phyloP scores from a whole-genome alignment of 2,797 vertebrate genomes.

The Gila robusta region DNA sequence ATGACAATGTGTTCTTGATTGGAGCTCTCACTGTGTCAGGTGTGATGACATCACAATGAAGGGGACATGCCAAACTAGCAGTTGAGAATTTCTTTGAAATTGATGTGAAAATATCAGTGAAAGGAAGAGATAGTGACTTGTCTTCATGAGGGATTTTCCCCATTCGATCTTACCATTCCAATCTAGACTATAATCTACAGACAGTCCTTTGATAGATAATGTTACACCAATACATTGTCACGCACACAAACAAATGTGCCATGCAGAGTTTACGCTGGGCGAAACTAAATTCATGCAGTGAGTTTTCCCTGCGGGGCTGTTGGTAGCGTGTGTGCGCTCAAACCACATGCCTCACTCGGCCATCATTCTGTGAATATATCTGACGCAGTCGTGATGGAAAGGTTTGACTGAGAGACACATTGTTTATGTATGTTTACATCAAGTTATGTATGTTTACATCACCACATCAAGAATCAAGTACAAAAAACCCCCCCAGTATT shows the following conservation, averaged over 20 bases:
- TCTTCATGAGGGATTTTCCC: background rate
- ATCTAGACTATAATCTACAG: background rate
- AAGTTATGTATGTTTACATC: background rate
- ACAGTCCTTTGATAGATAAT: background rate
- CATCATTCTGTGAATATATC: background rate
- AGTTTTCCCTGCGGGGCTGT: constrained; percentile 13
- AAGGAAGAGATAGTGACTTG: background rate
- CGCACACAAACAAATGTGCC: constrained; percentile 17
- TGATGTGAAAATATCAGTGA: background rate
- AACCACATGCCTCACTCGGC: background rate
- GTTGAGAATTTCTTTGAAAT: background rate
- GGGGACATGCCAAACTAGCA: background rate
- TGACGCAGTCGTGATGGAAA: background rate
- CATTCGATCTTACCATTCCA: background rate
- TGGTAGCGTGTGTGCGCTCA: background rate
- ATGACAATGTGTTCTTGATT: background rate
- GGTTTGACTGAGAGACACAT: background rate
- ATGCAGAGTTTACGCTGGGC: background rate
- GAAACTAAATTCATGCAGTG: background rate
- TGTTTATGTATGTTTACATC: background rate
- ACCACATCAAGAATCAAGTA: background rate
- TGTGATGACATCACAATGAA: background rate
- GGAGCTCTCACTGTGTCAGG: background rate
- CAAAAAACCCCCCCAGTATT: background rate
- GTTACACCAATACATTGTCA: constrained; percentile 11